These are phyloP conservation scores for Coronaproctus castanopsis DNA, from an alignment of 2,888 invertebrate species.

Conservation along the genomic window DNA sequence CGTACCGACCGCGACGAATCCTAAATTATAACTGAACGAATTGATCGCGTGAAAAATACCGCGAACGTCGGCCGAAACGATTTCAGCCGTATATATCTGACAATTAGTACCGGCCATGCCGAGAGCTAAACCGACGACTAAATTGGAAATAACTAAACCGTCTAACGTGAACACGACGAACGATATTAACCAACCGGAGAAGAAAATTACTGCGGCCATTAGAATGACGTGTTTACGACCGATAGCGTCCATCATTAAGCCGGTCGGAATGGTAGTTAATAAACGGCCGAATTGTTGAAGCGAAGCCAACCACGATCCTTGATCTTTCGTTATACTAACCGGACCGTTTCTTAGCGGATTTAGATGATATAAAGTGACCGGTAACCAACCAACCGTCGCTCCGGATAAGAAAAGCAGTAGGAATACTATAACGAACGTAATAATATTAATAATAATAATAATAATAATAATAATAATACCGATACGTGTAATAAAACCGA, in stretches of 20 bases:
- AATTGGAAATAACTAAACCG: background rate
- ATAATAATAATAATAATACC: too few species aligned
- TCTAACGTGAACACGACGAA: background rate
- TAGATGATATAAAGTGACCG: background rate
- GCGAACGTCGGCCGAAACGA: background rate
- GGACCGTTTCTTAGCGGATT: background rate
- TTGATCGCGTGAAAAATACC: background rate
- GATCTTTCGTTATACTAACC: too few species aligned
- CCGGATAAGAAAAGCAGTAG: background rate
- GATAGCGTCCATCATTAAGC: background rate
- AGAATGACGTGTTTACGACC: background rate
- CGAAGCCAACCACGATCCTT: background rate
- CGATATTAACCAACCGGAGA: background rate
- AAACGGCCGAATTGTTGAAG: background rate
- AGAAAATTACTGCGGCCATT: background rate
- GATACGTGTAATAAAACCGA: too few species aligned
- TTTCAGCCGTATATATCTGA: background rate
- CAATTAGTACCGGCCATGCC: background rate
- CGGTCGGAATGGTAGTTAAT: background rate
- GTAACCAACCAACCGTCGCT: background rate
- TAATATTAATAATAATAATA: too few species aligned
- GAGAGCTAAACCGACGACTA: background rate
- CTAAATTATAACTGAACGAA: background rate
- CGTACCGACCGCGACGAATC: background rate
- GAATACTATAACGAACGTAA: background rate